A percentile compares a stretch with the other conserved stretches of the same genome.
phyloP scores from a whole-genome alignment of 53 echinoderm and acorn worm genomes.

The Arbacia lixula region DNA sequence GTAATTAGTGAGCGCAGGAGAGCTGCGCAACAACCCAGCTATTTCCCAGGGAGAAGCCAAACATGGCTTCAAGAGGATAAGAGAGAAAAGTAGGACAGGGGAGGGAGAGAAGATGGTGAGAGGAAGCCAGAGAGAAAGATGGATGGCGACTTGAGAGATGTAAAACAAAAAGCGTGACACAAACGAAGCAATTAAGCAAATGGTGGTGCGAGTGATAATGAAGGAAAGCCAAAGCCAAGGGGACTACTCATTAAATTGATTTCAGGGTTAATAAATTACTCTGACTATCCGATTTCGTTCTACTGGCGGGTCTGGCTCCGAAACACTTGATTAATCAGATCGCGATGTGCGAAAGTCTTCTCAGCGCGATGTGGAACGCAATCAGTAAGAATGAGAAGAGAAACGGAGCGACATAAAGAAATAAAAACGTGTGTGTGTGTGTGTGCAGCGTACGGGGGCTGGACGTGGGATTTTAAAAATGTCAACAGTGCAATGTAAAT shows the following conservation, averaged over 20 bases:
- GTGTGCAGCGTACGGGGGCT: no score
- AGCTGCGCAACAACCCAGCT: conserved; percentile 12
- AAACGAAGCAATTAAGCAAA: conserved; percentile 59
- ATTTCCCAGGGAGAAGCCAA: conserved; percentile 13
- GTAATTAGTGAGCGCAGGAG: conserved; percentile 31
- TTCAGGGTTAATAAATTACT: conserved; percentile 60
- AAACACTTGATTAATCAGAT: conserved; percentile 56
- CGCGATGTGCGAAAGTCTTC: conserved; percentile 26
- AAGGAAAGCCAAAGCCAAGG: conserved; percentile 53
- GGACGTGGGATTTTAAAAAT: conserved; percentile 22
- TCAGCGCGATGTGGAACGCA: conserved; percentile 14
- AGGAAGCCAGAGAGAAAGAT: neutral
- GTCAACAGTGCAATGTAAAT: conserved; percentile 42
- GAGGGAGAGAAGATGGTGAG: neutral
- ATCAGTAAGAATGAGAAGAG: conserved; percentile 5
- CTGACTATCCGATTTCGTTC: conserved; percentile 53
- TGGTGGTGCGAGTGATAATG: conserved; percentile 37
- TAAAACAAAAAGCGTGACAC: conserved; percentile 29
- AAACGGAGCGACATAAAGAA: neutral
- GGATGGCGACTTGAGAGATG: conserved; percentile 3
- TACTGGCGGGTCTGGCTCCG: conserved; percentile 28
- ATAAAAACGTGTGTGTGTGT: no score
- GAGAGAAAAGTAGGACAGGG: neutral
- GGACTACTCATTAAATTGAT: conserved; percentile 58
- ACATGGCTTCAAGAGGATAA: neutral